These are phyloP conservation scores for Eupithecia abbreviata DNA, from an alignment of 2,888 invertebrate genomes.

Conservation along the genomic window DNA sequence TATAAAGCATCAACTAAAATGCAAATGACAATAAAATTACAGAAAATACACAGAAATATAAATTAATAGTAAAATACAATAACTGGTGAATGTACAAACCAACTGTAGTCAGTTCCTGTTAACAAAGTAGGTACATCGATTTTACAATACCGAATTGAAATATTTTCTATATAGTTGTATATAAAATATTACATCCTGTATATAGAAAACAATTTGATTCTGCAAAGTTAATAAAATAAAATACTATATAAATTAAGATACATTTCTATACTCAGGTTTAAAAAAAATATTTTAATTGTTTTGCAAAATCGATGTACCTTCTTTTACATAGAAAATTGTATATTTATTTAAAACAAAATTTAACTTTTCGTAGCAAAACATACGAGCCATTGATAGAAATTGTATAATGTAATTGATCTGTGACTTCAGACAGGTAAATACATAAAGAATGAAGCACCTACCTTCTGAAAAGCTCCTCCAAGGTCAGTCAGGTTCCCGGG, in stretches of 20 bases:
- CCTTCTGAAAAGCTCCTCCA: constrained; percentile 31
- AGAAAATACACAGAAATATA: background rate
- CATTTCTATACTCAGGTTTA: too few relatives aligned
- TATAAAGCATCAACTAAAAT: background rate
- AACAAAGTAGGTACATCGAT: background rate
- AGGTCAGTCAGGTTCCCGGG: constrained; percentile 7
- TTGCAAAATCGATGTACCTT: too few relatives aligned
- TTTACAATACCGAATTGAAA: background rate
- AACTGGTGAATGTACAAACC: background rate
- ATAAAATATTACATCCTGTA: too few relatives aligned
- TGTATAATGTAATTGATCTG: background rate
- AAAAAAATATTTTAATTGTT: too few relatives aligned
- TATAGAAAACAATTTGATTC: too few relatives aligned
- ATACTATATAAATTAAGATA: too few relatives aligned
- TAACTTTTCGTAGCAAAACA: background rate
- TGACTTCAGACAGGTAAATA: background rate
- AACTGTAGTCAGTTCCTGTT: background rate
- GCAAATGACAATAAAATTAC: background rate
- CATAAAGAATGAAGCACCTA: constrained; percentile 32
- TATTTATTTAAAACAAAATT: background rate
- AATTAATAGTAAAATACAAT: background rate
- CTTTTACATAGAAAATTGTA: background rate
- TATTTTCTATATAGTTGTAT: background rate
- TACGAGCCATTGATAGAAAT: background rate
- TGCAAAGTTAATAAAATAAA: too few relatives aligned